Evolutionary conservation across 2,888 invertebrate species (phyloP).

Genomic region (Asteroscopus sphinx): DNA sequence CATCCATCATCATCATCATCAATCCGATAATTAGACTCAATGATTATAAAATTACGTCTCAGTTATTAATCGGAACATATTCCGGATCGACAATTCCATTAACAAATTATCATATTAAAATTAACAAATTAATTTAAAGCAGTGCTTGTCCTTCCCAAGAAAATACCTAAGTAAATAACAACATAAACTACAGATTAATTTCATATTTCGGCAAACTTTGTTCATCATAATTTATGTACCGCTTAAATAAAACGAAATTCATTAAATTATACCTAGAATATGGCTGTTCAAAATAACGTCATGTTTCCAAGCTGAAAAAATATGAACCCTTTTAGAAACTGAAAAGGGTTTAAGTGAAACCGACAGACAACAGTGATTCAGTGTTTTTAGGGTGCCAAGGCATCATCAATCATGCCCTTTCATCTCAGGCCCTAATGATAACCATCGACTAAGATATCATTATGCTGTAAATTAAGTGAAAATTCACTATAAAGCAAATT

Average conservation of each 20-base stretch:
- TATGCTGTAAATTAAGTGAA: slow-evolving; percentile 60
- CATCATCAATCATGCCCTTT: slow-evolving; percentile 72
- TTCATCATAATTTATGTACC: slow-evolving; percentile 37
- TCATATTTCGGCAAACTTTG: slow-evolving; percentile 19
- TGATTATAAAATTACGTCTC: too few species aligned
- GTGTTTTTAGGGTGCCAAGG: slow-evolving; percentile 61
- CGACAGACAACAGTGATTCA: slow-evolving; percentile 75
- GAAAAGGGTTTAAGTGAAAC: slow-evolving; percentile 69
- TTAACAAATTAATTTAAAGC: not conserved
- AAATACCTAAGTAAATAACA: slow-evolving; percentile 8
- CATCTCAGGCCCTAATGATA: slow-evolving; percentile 64
- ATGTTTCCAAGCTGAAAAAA: slow-evolving; percentile 56
- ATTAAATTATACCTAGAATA: slow-evolving; percentile 35
- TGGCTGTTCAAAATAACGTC: slow-evolving; percentile 44
- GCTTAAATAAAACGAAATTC: slow-evolving; percentile 37
- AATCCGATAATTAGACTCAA: too few species aligned
- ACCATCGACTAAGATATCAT: slow-evolving; percentile 64
- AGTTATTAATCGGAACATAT: too few species aligned
- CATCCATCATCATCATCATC: too few species aligned
- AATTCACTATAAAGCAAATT: slow-evolving; percentile 39
- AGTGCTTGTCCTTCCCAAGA: slow-evolving; percentile 9
- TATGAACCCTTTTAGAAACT: slow-evolving; percentile 59
- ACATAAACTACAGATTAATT: slow-evolving; percentile 6
- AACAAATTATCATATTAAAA: too few species aligned
- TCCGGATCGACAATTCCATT: too few species aligned